Evolutionary conservation across 1,140 invertebrate species (phyloP).

Genomic region (Brachionus rubens): DNA sequence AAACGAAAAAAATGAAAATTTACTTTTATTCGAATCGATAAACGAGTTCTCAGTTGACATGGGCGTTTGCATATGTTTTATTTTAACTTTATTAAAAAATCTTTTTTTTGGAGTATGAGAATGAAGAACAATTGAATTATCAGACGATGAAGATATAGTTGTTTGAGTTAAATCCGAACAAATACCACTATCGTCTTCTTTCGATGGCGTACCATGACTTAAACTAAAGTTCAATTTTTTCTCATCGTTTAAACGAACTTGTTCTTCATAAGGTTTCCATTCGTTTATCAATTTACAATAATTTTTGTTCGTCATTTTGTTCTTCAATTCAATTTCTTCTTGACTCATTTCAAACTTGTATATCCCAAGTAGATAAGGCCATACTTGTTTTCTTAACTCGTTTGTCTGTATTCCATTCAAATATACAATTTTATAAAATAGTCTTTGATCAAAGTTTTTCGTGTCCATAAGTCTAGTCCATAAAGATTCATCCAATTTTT

Average conservation of each 20-base stretch:
- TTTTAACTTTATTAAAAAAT: constrained; percentile 10
- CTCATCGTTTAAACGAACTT: neutral
- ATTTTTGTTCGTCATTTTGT: neutral
- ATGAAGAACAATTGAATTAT: neutral
- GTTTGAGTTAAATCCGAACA: constrained; percentile 5
- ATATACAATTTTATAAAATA: constrained; percentile 29
- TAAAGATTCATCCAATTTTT: constrained; percentile 35
- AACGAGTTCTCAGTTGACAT: neutral
- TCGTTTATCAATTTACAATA: constrained; percentile 14
- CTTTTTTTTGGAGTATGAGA: constrained; percentile 19
- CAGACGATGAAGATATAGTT: neutral
- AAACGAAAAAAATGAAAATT: neutral
- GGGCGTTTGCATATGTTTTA: constrained; percentile 17
- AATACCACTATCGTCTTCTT: constrained; percentile 16
- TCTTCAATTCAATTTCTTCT: constrained; percentile 53
- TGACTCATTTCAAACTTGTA: constrained; percentile 74
- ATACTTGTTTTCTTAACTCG: constrained; percentile 63
- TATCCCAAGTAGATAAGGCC: constrained; percentile 84
- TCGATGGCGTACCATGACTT: neutral
- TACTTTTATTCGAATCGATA: neutral
- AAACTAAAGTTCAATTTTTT: neutral
- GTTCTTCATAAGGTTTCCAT: constrained; percentile 44
- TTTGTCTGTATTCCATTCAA: constrained; percentile 20
- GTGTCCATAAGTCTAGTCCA: neutral
- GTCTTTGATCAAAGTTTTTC: neutral